phyloP scores from a whole-genome alignment of 2,113 vertebrate species.

The Crotalus viridis region DNA sequence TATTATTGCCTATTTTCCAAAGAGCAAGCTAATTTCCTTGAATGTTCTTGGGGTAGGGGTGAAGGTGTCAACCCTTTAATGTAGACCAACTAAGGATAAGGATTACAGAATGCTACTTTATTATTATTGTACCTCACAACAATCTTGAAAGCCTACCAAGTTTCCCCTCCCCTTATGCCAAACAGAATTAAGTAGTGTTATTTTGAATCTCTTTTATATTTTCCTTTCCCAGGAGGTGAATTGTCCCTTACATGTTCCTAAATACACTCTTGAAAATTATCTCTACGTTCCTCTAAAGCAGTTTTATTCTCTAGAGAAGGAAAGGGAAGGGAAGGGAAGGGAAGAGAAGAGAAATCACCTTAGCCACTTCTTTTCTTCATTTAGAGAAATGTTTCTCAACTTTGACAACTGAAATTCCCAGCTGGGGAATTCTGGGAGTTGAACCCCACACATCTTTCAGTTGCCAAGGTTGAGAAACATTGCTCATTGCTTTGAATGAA shows the following conservation, averaged over 20 bases:
- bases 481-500: neutral
- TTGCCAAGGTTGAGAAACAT: neutral
- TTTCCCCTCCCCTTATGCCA: neutral
- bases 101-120: neutral
- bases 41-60: neutral
- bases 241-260: neutral
- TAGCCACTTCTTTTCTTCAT: no score
- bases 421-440: neutral
- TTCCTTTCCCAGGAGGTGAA: neutral
- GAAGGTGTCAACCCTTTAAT: neutral
- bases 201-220: neutral
- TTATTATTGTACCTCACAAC: neutral
- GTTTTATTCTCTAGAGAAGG: no score
- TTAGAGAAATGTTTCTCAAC: neutral
- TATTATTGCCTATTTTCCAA: neutral
- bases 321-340: no score
- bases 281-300: neutral
- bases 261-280: neutral
- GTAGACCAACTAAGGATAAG: neutral
- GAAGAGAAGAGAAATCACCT: no score
- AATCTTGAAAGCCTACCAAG: neutral
- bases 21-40: neutral
- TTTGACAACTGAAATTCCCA: neutral
- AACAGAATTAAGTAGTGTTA: neutral
- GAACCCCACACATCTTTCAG: neutral